Evolutionary conservation across 2,797 vertebrate genomes (phyloP).

Genomic region (Chaetodon trifasciatus): DNA sequence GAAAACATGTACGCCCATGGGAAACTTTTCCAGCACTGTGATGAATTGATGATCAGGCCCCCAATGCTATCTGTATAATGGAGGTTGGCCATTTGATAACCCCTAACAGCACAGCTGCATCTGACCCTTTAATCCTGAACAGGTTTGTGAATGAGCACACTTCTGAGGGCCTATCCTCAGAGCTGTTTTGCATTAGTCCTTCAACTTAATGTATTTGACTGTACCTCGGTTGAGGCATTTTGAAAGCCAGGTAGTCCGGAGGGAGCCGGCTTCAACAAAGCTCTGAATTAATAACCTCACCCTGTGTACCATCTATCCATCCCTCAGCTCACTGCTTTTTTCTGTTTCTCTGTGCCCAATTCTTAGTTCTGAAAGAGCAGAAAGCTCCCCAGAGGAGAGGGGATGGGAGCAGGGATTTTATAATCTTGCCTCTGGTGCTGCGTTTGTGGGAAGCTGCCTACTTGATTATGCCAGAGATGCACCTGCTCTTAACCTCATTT

Average conservation of each 20-base stretch:
- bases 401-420: constrained; percentile 47
- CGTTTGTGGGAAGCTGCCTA: constrained; percentile 45
- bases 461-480: constrained; percentile 69
- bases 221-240: constrained; percentile 18
- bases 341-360: constrained; percentile 30
- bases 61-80: constrained; percentile 49
- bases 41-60: constrained; percentile 49
- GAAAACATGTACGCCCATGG: constrained; percentile 20
- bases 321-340: constrained; percentile 31
- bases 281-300: constrained; percentile 67
- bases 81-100: constrained; percentile 45
- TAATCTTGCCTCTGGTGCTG: constrained; percentile 49
- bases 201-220: constrained; percentile 43
- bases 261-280: constrained; percentile 61
- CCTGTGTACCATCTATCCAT: constrained; percentile 52
- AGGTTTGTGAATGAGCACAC: constrained; percentile 29
- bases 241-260: constrained; percentile 52
- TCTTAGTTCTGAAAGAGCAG: constrained; percentile 42
- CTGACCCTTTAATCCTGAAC: constrained; percentile 32
- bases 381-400: constrained; percentile 47
- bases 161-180: constrained; percentile 28
- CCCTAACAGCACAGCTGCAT: constrained; percentile 4
- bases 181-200: constrained; percentile 55
- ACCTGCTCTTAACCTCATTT: constrained; percentile 74
- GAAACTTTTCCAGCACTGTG: constrained; percentile 27